phyloP scores from a whole-genome alignment of 1,140 invertebrate genomes.

The Cotesia chilonis region DNA sequence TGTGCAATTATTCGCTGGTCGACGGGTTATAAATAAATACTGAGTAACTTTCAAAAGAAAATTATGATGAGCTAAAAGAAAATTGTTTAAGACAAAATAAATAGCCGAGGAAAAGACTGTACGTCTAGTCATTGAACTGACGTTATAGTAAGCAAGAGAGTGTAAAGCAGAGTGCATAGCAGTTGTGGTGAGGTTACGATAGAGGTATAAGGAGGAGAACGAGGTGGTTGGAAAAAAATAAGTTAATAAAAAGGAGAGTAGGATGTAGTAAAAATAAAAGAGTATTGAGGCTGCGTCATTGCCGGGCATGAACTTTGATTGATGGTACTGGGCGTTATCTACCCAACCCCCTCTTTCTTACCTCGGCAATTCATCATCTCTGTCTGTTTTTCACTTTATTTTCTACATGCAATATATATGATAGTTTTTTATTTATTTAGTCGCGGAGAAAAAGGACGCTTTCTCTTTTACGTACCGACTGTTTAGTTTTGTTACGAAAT shows the following conservation, averaged over 20 bases:
- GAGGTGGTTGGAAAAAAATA: slow-evolving; percentile 1
- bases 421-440: slow-evolving; percentile 54
- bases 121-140: no score
- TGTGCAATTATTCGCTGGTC: slow-evolving; percentile 11
- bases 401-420: slow-evolving; percentile 65
- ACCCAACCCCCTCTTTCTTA: slow-evolving; percentile 49
- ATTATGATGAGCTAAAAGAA: neutral
- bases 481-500: neutral
- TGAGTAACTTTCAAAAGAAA: no score
- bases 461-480: slow-evolving; percentile 9
- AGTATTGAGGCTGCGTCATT: slow-evolving; percentile 56
- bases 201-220: no score
- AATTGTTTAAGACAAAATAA: slow-evolving; percentile 4
- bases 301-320: slow-evolving; percentile 60
- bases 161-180: neutral
- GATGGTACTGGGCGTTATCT: slow-evolving; percentile 64
- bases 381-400: slow-evolving; percentile 66
- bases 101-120: no score
- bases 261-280: slow-evolving; percentile 40
- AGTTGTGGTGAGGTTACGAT: neutral
- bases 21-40: neutral
- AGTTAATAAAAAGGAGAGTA: slow-evolving; percentile 12
- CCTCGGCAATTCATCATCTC: slow-evolving; percentile 63
- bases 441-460: slow-evolving; percentile 48
- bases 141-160: neutral